Evolutionary conservation across 1,140 invertebrate species (phyloP), one percentile per base, ranked within the genome.

Genomic region (Bombus breviceps): DNA sequence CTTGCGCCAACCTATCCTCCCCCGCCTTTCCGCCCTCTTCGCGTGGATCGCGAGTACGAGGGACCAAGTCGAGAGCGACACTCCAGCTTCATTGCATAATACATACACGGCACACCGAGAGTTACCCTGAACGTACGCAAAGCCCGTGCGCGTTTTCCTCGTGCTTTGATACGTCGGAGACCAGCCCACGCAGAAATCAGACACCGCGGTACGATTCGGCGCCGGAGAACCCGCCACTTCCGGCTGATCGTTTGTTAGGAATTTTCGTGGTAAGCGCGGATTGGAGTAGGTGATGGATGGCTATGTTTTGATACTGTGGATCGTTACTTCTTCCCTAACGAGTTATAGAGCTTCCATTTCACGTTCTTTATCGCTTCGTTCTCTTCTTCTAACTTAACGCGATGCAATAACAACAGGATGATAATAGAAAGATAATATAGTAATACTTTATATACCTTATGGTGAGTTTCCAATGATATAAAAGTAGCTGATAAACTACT

Each of bases 21-120:
- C 43, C 66, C 86, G 71, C 59, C 84, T 86, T 86, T 84, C 79
- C 69, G 73, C 62, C 43, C 59, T 71, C 76, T 76, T 64, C 74
- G 71, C 69, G 57, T 53, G 74, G 32, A 62, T 32, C 75, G 81
- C 81, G 72, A 72, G 68, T 64, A 69, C 83, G 73, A 79, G 84
- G 64, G 68, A 68, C 68, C 81, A 37, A 81, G 75, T 88, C 75
- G 82, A 89, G 83, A 85, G 82, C 77, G 86, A 75, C 83, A 87
- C 86, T 92, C 83, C 69, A 88, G 74, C 88, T 85, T 85, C 86
- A 85, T 91, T 89, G 88, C 90, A 90, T 88, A 91, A 91, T 88
- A 91, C 82, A 91, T 88, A 86, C 59, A 77, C 71, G 69, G 72
- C 62, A 81, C 69, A 75, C 53, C 77, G 59, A 66, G 71, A 57